phyloP scores from a whole-genome alignment of 2,797 vertebrate species.

The Takifugu ocellatus region DNA sequence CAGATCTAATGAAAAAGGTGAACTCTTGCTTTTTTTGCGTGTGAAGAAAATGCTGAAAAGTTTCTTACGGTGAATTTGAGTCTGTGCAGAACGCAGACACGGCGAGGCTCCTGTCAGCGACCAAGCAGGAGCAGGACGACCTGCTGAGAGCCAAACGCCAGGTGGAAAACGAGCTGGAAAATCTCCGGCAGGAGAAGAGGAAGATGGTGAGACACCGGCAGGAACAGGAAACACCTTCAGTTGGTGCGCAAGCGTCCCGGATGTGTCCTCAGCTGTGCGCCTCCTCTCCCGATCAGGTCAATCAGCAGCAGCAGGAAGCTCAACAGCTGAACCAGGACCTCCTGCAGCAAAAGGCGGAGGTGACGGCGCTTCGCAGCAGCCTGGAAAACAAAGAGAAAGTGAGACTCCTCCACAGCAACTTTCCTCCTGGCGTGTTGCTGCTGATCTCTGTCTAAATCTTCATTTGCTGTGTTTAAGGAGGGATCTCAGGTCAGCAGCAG shows the following conservation, averaged over 20 bases:
- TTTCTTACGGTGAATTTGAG: neutral
- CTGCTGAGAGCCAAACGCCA: conserved; percentile 47
- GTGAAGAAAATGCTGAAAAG: too few relatives aligned
- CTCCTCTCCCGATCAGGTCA: conserved; percentile 59
- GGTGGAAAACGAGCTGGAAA: conserved; percentile 54
- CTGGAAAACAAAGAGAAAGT: conserved; percentile 68
- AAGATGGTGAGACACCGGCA: conserved; percentile 32
- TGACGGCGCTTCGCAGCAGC: conserved; percentile 41
- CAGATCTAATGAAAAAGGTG: conserved; percentile 92
- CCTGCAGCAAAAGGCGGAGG: conserved; percentile 60
- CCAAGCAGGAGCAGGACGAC: conserved; percentile 50
- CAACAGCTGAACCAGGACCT: conserved; percentile 81
- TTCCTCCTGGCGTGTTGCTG: neutral
- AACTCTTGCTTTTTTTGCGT: neutral
- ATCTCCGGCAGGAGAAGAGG: conserved; percentile 42
- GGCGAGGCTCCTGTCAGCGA: conserved; percentile 37
- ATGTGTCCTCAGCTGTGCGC: neutral
- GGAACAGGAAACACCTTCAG: too few relatives aligned
- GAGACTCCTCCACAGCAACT: neutral
- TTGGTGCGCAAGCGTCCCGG: neutral
- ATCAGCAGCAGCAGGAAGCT: conserved; percentile 79
- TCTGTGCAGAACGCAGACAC: conserved; percentile 65
- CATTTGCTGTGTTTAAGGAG: conserved; percentile 36
- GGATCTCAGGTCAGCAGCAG: conserved; percentile 63
- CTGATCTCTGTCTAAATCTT: neutral